Evolutionary conservation across 2,797 vertebrate genomes (phyloP).

Genomic region (Valencia hispanica): DNA sequence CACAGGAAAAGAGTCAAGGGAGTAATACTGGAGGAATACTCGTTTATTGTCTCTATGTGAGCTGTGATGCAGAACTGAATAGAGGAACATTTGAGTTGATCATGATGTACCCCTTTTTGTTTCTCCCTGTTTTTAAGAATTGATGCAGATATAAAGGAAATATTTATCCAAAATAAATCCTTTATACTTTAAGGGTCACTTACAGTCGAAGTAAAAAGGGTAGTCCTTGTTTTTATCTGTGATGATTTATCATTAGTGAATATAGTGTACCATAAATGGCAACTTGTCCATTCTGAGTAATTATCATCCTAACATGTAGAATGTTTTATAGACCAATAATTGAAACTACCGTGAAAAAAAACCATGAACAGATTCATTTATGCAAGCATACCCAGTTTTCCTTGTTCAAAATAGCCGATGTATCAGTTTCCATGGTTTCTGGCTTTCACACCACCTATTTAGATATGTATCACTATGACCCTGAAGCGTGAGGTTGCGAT

Average conservation of each 20-base stretch:
- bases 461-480: slow-evolving; percentile 21
- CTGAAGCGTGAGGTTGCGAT: slow-evolving; percentile 9
- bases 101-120: slow-evolving; percentile 44
- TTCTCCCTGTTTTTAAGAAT: slow-evolving; percentile 11
- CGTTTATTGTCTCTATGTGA: slow-evolving; percentile 43
- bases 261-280: neutral
- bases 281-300: neutral
- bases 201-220: neutral
- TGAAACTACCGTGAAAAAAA: neutral
- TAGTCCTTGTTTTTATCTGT: neutral
- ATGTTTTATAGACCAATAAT: neutral
- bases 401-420: slow-evolving; percentile 7
- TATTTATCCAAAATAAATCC: slow-evolving; percentile 5
- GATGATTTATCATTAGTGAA: neutral
- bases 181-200: neutral
- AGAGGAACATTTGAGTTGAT: slow-evolving; percentile 61
- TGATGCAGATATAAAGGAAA: neutral
- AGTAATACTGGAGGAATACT: slow-evolving; percentile 18
- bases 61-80: slow-evolving; percentile 61
- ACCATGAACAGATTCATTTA: neutral
- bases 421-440: slow-evolving; percentile 16
- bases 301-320: neutral
- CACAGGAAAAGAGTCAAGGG: slow-evolving; percentile 41
- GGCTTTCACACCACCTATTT: slow-evolving; percentile 10
- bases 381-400: slow-evolving; percentile 4